A percentile compares a stretch with the other conserved stretches of the same genome.
phyloP scores from a whole-genome alignment of 2,113 vertebrate species.

The Labeo catla region DNA sequence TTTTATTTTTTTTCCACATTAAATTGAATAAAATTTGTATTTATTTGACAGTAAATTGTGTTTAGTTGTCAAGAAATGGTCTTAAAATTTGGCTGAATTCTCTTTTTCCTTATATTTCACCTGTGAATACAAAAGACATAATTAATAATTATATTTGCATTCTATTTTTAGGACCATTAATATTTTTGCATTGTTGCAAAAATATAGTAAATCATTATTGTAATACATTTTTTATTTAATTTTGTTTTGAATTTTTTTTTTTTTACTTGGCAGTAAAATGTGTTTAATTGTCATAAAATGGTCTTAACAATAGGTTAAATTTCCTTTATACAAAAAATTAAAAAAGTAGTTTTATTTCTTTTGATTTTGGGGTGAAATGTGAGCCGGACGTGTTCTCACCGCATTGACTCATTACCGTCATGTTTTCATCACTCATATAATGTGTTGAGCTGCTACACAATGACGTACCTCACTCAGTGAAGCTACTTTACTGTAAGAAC shows the following conservation, averaged over 20 bases:
- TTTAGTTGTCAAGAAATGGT: too few species aligned
- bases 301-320: not conserved
- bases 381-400: not conserved
- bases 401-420: not conserved
- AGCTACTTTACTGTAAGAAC: conserved; percentile 68
- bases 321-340: not conserved
- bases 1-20: too few species aligned
- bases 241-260: too few species aligned
- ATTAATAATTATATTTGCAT: too few species aligned
- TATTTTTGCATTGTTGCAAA: not conserved
- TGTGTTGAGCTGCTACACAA: conserved; percentile 63
- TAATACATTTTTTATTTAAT: not conserved
- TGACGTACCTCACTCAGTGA: conserved; percentile 66
- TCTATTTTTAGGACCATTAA: not conserved
- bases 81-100: too few species aligned
- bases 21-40: too few species aligned
- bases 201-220: not conserved
- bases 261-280: too few species aligned
- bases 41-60: too few species aligned
- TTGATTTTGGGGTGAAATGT: not conserved
- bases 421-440: conserved; percentile 57
- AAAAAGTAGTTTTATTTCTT: not conserved
- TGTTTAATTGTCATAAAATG: not conserved
- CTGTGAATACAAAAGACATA: too few species aligned
- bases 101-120: not conserved